phyloP scores from a whole-genome alignment of 2,888 invertebrate species.

The Epirrita christyi region DNA sequence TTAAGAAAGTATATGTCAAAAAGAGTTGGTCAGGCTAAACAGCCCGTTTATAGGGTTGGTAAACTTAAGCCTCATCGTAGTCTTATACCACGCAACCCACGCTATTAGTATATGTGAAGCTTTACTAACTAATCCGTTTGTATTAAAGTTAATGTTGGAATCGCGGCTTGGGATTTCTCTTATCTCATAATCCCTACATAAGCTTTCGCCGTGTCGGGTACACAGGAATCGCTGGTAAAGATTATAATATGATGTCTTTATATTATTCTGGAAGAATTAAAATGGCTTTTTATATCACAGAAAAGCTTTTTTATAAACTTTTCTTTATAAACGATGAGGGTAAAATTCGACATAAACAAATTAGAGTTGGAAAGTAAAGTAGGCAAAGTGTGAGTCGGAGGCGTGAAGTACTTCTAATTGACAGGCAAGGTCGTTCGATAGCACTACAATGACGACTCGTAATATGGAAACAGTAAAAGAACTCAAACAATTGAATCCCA shows the following conservation, averaged over 20 bases:
- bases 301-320: not conserved
- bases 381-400: slow-evolving; percentile 7
- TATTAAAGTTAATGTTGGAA: slow-evolving; percentile 11
- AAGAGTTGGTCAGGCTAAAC: no score
- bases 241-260: slow-evolving; percentile 10
- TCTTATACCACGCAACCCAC: slow-evolving; percentile 1
- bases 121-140: slow-evolving; percentile 14
- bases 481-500: not conserved
- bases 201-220: slow-evolving; percentile 10
- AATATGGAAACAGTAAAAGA: not conserved
- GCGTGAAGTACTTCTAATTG: slow-evolving; percentile 19
- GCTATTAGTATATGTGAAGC: slow-evolving; percentile 5
- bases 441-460: slow-evolving; percentile 5
- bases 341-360: slow-evolving; percentile 5
- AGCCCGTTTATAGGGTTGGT: no score
- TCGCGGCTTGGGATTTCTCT: slow-evolving; percentile 9
- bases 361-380: slow-evolving; percentile 12
- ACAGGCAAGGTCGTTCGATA: slow-evolving; percentile 22
- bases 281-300: no score
- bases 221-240: slow-evolving; percentile 16
- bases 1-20: no score
- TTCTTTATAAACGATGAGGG: not conserved
- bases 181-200: slow-evolving; percentile 23
- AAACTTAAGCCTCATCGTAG: not conserved
- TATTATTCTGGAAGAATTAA: not conserved